These are phyloP conservation scores for Echinarachnius parma DNA, from an alignment of 53 echinoderm and acorn worm species.

Conservation along the genomic window DNA sequence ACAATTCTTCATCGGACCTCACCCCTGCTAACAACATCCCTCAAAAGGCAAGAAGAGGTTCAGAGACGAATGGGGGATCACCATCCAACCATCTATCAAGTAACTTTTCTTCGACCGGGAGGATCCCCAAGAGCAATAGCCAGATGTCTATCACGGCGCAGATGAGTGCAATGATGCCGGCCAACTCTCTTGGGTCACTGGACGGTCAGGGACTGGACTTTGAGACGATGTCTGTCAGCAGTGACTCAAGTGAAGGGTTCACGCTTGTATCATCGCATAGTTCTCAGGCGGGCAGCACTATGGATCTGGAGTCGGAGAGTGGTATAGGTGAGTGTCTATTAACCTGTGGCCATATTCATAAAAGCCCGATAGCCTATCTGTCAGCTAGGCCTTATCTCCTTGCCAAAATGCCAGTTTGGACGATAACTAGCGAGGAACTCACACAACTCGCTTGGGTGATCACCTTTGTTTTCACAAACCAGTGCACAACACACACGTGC, in stretches of 20 bases:
- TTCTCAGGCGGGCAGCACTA: slow-evolving; percentile 22
- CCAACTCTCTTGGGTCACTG: slow-evolving; percentile 58
- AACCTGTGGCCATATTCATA: no score
- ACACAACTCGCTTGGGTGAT: no score
- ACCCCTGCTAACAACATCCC: slow-evolving; percentile 2
- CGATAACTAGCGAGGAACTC: no score
- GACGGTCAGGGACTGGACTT: slow-evolving; percentile 72
- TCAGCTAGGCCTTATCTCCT: no score
- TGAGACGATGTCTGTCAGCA: slow-evolving; percentile 83
- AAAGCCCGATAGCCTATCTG: no score
- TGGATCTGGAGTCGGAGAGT: slow-evolving; percentile 79
- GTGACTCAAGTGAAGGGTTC: slow-evolving; percentile 92
- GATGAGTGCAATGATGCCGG: slow-evolving; percentile 37
- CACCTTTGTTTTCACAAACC: no score
- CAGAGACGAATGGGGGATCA: slow-evolving; percentile 27
- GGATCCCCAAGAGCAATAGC: slow-evolving; percentile 22
- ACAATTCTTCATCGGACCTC: slow-evolving; percentile 35
- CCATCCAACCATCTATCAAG: no score
- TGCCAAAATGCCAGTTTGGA: no score
- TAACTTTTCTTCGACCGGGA: background rate
- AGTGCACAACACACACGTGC: no score
- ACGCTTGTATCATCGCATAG: slow-evolving; percentile 35
- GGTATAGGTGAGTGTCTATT: slow-evolving; percentile 71
- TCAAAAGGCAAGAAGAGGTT: slow-evolving; percentile 14
- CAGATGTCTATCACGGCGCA: slow-evolving; percentile 28